A percentile compares a stretch with the other conserved stretches of the same genome.
Conservation (phyloP, 2,797 vertebrate species). For the Muscicapa comitata region DNA sequence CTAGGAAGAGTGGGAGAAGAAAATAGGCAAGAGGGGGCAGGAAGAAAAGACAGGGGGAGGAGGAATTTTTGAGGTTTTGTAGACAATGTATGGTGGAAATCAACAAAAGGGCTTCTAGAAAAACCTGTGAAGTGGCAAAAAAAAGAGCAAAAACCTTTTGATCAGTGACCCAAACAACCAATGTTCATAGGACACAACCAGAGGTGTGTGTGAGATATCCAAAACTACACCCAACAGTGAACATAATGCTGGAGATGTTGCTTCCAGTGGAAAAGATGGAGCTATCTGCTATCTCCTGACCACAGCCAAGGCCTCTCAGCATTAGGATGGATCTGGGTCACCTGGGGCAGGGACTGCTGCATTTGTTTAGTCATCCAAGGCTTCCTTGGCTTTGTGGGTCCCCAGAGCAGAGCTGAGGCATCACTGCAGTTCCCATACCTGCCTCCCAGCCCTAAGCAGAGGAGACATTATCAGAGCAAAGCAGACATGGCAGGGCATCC, state of each 20-base stretch:
- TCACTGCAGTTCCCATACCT: neutral
- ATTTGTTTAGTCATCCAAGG: slow-evolving; percentile 1
- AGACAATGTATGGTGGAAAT: neutral
- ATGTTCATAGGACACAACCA: neutral
- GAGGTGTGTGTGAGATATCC: neutral
- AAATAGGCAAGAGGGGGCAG: neutral
- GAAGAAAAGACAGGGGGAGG: accelerated
- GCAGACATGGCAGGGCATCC: neutral
- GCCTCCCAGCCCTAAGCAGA: neutral
- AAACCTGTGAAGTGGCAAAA: neutral
- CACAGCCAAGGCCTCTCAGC: neutral
- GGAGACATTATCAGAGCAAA: slow-evolving; percentile 6
- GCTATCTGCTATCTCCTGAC: neutral
- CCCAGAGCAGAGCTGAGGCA: neutral
- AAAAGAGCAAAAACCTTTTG: neutral
- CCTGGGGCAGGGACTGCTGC: neutral
- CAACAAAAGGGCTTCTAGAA: neutral
- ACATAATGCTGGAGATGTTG: neutral
- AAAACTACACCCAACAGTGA: neutral
- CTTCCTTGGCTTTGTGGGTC: neutral
- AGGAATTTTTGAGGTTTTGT: neutral
- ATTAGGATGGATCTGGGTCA: neutral
- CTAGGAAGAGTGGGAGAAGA: neutral
- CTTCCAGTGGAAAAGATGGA: neutral
- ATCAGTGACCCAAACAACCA: neutral